Conservation (phyloP, 2,797 vertebrate species). For the Parotocinclus haroldoi region DNA sequence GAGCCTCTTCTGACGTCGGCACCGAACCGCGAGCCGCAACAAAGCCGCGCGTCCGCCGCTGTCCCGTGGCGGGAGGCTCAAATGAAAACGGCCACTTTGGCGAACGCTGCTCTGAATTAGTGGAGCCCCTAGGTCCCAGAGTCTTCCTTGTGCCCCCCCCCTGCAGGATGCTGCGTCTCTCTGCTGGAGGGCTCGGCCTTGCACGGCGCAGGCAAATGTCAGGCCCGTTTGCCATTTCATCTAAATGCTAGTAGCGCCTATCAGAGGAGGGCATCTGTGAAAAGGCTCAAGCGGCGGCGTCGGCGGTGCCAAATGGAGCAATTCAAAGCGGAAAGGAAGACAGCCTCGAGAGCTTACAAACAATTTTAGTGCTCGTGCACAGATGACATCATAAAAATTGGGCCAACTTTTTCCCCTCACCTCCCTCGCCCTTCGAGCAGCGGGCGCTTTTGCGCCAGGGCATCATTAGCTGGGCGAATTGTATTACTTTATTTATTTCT, state of each 20-base stretch:
- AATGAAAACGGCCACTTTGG: constrained; percentile 43
- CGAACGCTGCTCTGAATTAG: constrained; percentile 36
- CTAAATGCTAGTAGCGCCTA: constrained; percentile 33
- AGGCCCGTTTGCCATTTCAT: constrained; percentile 24
- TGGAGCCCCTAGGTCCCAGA: constrained; percentile 26
- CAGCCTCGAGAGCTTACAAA: background rate
- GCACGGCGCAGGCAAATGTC: constrained; percentile 36
- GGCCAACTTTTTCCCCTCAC: constrained; percentile 2
- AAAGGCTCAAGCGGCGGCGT: constrained; percentile 23
- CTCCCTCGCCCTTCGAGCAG: constrained; percentile 11
- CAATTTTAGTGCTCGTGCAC: background rate
- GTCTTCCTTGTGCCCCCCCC: constrained; percentile 18
- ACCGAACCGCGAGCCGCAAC: constrained; percentile 11
- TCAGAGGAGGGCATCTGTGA: constrained; percentile 31
- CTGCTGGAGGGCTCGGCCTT: constrained; percentile 26
- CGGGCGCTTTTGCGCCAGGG: constrained; percentile 2
- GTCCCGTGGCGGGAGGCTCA: constrained; percentile 16
- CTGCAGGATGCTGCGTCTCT: constrained; percentile 15
- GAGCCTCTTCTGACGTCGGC: background rate
- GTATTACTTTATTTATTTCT: no score
- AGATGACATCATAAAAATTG: constrained; percentile 1
- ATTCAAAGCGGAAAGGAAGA: background rate
- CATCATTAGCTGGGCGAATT: background rate
- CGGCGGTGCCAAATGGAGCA: constrained; percentile 22
- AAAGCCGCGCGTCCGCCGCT: no score